Conservation (phyloP, 2,113 vertebrate species). For the Stigmatopora argus region DNA sequence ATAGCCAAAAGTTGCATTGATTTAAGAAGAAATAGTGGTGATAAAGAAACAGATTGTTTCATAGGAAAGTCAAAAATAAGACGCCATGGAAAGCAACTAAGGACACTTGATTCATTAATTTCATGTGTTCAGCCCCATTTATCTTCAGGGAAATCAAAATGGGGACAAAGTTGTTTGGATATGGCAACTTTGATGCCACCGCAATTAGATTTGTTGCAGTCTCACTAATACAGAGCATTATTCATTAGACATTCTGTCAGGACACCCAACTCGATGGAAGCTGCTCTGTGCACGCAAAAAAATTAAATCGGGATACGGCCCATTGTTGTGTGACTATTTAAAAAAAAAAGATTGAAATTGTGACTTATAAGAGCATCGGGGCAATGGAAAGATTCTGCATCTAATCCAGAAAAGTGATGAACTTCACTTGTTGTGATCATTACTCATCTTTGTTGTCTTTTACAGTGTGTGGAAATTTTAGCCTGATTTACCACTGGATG, state of each 20-base stretch:
- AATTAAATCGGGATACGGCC: background rate
- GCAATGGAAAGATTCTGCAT: too few relatives aligned
- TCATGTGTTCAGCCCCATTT: constrained; percentile 14
- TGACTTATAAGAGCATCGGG: too few relatives aligned
- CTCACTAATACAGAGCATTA: constrained; percentile 22
- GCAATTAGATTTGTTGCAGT: constrained; percentile 1
- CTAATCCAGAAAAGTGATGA: too few relatives aligned
- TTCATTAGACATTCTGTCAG: constrained; percentile 12
- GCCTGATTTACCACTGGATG: background rate
- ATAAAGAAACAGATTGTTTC: too few relatives aligned
- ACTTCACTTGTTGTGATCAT: too few relatives aligned
- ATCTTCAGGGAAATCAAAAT: constrained; percentile 10
- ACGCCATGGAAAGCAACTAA: background rate
- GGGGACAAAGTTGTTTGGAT: constrained; percentile 10
- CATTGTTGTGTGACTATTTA: background rate
- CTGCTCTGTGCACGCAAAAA: background rate
- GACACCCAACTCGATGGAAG: background rate
- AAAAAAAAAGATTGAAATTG: too few relatives aligned
- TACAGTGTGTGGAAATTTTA: background rate
- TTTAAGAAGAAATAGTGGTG: too few relatives aligned
- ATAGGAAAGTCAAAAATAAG: constrained; percentile 10
- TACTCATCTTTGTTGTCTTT: background rate
- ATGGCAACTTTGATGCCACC: constrained; percentile 18
- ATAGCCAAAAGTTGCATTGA: too few relatives aligned
- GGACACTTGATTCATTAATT: constrained; percentile 12